Conservation (phyloP, 2,113 vertebrate genomes). For the Colaptes auratus region DNA sequence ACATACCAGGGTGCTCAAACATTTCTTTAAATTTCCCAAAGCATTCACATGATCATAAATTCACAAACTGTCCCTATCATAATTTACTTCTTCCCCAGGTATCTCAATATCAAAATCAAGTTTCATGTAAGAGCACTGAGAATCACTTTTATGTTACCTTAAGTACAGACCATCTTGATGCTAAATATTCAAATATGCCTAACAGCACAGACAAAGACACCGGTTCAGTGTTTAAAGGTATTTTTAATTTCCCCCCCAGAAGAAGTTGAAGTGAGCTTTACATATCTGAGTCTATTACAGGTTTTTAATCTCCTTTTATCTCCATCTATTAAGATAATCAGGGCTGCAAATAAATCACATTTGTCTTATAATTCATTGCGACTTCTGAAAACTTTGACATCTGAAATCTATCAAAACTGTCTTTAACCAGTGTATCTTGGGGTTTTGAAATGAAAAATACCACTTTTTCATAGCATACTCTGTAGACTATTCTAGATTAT, state of each 20-base stretch:
- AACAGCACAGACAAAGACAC: background rate
- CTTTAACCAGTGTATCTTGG: background rate
- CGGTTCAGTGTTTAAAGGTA: background rate
- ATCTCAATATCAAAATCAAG: background rate
- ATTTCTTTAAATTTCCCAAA: background rate
- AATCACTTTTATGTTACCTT: background rate
- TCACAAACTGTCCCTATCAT: background rate
- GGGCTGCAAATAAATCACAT: background rate
- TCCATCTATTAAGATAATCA: background rate
- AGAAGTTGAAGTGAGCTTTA: background rate
- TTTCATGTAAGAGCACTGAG: background rate
- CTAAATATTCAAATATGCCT: background rate
- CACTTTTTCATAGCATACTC: background rate
- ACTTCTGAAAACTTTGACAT: background rate
- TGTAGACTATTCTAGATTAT: background rate
- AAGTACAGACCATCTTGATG: background rate
- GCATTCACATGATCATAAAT: background rate
- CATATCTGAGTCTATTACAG: background rate
- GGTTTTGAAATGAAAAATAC: background rate
- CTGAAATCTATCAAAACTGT: background rate
- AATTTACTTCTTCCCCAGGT: background rate
- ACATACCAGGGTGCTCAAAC: background rate
- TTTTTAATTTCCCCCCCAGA: background rate
- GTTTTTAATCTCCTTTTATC: background rate
- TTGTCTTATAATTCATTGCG: background rate